Evolutionary conservation across 2,113 vertebrate species (phyloP).

Genomic region (Rhinopithecus roxellana): DNA sequence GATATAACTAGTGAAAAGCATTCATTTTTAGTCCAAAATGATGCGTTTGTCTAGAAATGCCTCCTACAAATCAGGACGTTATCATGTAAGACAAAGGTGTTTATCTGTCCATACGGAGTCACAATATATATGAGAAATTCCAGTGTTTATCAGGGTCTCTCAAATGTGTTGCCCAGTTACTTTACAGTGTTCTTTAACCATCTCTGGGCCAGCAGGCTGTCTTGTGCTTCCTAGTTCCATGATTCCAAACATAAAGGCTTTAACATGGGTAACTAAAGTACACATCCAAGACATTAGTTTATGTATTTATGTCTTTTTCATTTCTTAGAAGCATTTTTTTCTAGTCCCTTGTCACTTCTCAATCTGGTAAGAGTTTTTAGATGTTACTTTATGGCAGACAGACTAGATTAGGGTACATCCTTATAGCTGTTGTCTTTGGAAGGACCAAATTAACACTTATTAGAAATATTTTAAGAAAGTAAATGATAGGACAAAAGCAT

Average conservation of each 20-base stretch:
- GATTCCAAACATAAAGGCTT: neutral
- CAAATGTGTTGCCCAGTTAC: neutral
- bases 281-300: neutral
- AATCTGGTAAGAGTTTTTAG: neutral
- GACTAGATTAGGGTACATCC: fast-evolving
- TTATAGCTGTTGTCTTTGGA: neutral
- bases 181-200: neutral
- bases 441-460: neutral
- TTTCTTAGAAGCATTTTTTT: neutral
- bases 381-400: neutral
- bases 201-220: neutral
- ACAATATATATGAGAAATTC: neutral
- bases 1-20: neutral
- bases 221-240: neutral
- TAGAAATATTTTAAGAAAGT: neutral
- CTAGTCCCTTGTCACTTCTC: neutral
- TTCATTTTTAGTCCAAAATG: neutral
- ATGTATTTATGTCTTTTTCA: neutral
- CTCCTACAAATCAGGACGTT: neutral
- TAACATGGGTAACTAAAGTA: neutral
- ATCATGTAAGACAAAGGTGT: neutral
- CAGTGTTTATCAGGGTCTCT: neutral
- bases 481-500: neutral
- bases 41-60: neutral
- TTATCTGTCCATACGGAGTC: neutral